Evolutionary conservation across 2,113 vertebrate species (phyloP), one percentile per base, ranked within the genome.

Genomic region (Melospiza georgiana): DNA sequence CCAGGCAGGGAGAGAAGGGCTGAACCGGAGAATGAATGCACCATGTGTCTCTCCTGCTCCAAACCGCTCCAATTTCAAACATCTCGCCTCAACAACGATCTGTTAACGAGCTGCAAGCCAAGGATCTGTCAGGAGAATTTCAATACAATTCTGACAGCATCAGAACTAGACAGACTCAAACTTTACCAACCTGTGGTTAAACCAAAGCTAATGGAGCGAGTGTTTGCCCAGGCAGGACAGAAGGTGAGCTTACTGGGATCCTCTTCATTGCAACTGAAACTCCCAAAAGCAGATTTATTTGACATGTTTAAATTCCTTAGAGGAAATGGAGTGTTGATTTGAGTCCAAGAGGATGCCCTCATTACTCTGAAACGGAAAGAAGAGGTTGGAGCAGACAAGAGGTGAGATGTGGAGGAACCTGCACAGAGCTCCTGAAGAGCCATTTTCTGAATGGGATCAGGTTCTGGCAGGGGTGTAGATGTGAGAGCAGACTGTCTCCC

Each of bases 121-220:
- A 96, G 92, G 96, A 97, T 77, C 94, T 95, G 93, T 94, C 95
- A 96, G 87, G 67, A 90, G 79, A 69, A 95, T 88, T 96, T 88
- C 91, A 94, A 90, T 93, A 95, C 94, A 94, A 90, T 88, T 91
- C 94, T 95, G 94, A 94, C 91, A 77, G 72, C 87, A 96, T 80
- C 84, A 63, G 71, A 88, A 83, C 55, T 66, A 88, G 87, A 93
- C 59, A 94, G 95, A 94, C 87, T 89, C 67, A 84, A 93, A 95
- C 76, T 95, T 90, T 63, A 58, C 80, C 48, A 75, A 94, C 91
- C 80, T 95, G 80, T 91, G 91, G 54, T 49, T 92, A 52, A 84
- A 80, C 11, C 51, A 55, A 67, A 62, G 72, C 67, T 78, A 10
- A 44, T 9, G 0, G 0, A 61, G 35, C 4, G 23, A 35, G n/a